Evolutionary conservation across 2,888 invertebrate species (phyloP).

Genomic region (Mamestra brassicae): DNA sequence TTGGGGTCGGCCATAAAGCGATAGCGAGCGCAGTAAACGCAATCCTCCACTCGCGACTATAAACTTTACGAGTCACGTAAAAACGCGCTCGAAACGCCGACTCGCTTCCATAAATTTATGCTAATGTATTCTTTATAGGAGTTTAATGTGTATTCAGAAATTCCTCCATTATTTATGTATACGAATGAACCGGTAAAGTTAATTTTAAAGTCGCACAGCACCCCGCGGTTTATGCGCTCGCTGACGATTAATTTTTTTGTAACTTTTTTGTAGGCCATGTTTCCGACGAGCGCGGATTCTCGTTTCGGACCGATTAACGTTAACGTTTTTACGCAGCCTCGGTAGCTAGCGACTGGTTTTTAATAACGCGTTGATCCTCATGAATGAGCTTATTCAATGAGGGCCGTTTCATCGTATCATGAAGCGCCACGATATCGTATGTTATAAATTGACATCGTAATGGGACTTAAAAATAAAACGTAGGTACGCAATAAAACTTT

Average conservation of each 20-base stretch:
- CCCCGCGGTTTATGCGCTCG: constrained; percentile 84
- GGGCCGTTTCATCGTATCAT: constrained; percentile 68
- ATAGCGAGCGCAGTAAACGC: constrained; percentile 90
- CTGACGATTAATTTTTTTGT: constrained; percentile 82
- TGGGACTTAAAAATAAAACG: constrained; percentile 81
- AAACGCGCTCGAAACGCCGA: constrained; percentile 90
- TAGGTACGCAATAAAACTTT: constrained; percentile 80
- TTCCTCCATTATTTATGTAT: constrained; percentile 91
- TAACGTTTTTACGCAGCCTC: constrained; percentile 73
- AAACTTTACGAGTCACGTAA: constrained; percentile 91
- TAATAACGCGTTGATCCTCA: constrained; percentile 70
- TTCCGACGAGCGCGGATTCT: constrained; percentile 77
- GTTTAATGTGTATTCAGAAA: constrained; percentile 91
- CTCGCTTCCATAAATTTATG: constrained; percentile 91
- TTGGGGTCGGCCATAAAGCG: constrained; percentile 90
- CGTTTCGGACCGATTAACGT: constrained; percentile 77
- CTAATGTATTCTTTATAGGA: constrained; percentile 91
- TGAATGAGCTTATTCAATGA: constrained; percentile 74
- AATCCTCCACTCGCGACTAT: constrained; percentile 91
- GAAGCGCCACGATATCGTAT: constrained; percentile 67
- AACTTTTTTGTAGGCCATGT: constrained; percentile 77
- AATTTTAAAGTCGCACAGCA: constrained; percentile 89
- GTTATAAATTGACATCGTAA: constrained; percentile 79
- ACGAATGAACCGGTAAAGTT: constrained; percentile 91
- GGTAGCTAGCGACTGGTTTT: constrained; percentile 71